Evolutionary conservation across 1,140 invertebrate genomes (phyloP), one percentile per base, ranked within the genome.

Genomic region (Bombus consobrinus): DNA sequence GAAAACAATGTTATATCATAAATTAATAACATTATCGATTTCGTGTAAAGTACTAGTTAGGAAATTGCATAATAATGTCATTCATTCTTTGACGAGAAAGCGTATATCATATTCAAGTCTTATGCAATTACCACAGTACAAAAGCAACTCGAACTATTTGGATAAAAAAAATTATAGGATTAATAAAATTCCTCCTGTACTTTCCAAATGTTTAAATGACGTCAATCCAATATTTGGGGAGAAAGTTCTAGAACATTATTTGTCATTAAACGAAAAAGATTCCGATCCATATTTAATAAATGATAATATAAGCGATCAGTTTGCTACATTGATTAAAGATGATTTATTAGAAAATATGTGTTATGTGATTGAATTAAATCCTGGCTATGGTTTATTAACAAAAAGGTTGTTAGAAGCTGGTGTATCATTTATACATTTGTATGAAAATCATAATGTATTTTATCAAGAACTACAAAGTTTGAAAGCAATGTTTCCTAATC

Each of bases 301-400:
- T 47, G 34, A 43, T 6, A 2, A 74, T 5, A 28, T 22, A 25
- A 89, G 91, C 71, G 86, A 85, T 64, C 18, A 89, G 34, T 79
- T 93, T 71, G 74, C 69, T 25, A 76, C 57, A 15, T 34, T 92
- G 12, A 92, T 94, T 53, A 81, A 62, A 39, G n/a, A 86, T 39
- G 90, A 93, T 80, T 75, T 94, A 13, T 59, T 72, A 25, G 71
- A 87, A 34, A 86, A 90, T 62, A 47, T 71, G 39, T 74, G 53
- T 57, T 83, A 81, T 28, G 80, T 94, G 34, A 81, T 91, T 3
- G 93, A 95, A 86, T 64, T 89, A 1, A 94, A 93, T 90, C 89
- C 94, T 32, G 93, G 93, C 10, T 37, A 89, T 15, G 94, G 94
- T 64, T 32, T 92, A 25, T 78, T 94, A 73, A 94, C 94, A 5